Base-by-base conservation (phyloP, 2,113 vertebrate genomes). In the Rhagologus leucostigma region DNA sequence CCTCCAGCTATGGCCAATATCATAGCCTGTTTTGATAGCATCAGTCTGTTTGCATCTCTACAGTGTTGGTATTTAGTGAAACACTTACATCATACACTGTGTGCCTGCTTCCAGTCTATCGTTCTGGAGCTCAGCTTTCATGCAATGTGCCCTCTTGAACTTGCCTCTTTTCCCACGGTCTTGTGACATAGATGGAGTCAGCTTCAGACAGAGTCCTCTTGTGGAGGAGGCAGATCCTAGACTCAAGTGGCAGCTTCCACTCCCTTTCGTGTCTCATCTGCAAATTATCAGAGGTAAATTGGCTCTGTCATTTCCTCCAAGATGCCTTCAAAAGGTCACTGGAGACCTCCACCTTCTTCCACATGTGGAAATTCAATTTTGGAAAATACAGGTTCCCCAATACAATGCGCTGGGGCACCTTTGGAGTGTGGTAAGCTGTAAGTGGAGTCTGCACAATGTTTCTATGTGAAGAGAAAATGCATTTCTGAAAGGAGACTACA, bases 61-160 rank as follows among this genome's bases (percentile, higher is more conserved):
- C 26, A 47, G 5, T 6, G 21, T 5, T 55, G 69, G 27, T 42
- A 53, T 49, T 70, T 46, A 84, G 50, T 37, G 29, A 62, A 86
- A 70, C 59, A 65, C 3, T 57, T 74, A 14, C 3, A 41, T 35
- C 1, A 1, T 12, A 6, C 6, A 30, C 30, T 1, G 0, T 26
- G 13, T 62, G 13, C 10, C 46, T 56, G 33, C 26, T 49, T 65
- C 55, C 37, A 84, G 3, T 57, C 23, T 32, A 17, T 69, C 69
- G 20, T 73, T 65, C 55, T 65, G 63, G 37, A 32, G 37, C 52
- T 67, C 39, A 20, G 10, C 16, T 74, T 87, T 62, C 69, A 70
- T 10, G 16, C 17, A 35, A 3, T 10, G 9, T 62, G 11, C 1
- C 10, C 8, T 11, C 14, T 64, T 50, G 23, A 46, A 70, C 30